These are phyloP conservation scores for Pipra filicauda DNA, from an alignment of 2,113 vertebrate genomes.

Conservation along the genomic window DNA sequence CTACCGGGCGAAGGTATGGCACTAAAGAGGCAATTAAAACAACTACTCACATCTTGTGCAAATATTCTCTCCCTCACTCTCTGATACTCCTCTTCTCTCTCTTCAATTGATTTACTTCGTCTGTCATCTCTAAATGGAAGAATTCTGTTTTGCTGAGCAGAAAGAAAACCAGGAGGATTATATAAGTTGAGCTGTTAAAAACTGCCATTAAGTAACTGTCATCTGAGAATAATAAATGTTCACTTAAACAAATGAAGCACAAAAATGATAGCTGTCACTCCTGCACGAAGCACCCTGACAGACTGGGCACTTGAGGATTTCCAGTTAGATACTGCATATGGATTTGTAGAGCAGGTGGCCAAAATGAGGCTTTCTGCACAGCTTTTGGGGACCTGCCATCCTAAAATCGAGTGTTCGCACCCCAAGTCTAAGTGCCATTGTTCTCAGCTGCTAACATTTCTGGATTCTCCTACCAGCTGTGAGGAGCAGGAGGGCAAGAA, in stretches of 20 bases:
- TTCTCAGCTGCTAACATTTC: background rate
- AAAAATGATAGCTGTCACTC: conserved; percentile 5
- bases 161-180: conserved; percentile 83
- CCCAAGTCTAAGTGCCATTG: background rate
- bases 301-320: background rate
- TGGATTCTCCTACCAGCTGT: background rate
- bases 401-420: background rate
- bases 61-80: conserved; percentile 95
- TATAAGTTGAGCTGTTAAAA: conserved; percentile 73
- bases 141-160: conserved; percentile 86
- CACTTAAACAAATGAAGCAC: conserved; percentile 64
- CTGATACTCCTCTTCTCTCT: conserved; percentile 97
- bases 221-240: conserved; percentile 72
- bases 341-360: background rate
- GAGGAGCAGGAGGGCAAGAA: background rate
- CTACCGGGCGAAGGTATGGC: conserved; percentile 53
- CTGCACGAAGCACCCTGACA: background rate
- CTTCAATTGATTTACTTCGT: conserved; percentile 96
- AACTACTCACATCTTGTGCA: conserved; percentile 93
- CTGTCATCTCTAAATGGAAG: conserved; percentile 88
- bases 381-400: background rate
- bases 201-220: conserved; percentile 73
- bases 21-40: conserved; percentile 83
- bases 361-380: background rate
- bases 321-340: background rate